Base-by-base conservation (phyloP, 53 echinoderm and acorn worm genomes). In the Arbacia lixula region DNA sequence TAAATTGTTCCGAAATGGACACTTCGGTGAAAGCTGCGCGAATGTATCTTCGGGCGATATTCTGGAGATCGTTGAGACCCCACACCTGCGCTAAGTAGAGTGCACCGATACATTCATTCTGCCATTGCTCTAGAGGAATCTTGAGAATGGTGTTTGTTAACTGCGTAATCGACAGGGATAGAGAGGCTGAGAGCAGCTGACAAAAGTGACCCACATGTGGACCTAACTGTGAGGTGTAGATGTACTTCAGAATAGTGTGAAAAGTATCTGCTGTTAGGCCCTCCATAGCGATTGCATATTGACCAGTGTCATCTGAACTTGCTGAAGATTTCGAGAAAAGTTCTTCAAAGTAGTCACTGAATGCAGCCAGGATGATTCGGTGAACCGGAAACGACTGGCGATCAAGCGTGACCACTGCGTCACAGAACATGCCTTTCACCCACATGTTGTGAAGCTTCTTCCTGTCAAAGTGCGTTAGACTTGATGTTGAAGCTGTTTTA, bases 401-500 rank as follows among this genome's bases (percentile, higher is more conserved):
- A 14, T 60, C 84, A 0, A 78, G 79, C 20, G 20, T 53, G 51
- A 91, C 51, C 12, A 37, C 68, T 53, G 85, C 84, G 26, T 91
- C 88, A 12, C 91, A 91, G 43, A 91, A 84, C 74, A 76, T 91
- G 65, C 84, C 76, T 66, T 91, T 84, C 66, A 58, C 40, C 84
- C 87, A 91, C 66, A 91, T 37, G 60, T 83, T 68, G 62, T 84
- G 76, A 64, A 81, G 63, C 50, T 51, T 9, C 27, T 69, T 41
- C 24, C 43, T 69, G 1, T 69, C 41, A n/a, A n/a, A n/a, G n/a
- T n/a, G n/a, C n/a, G n/a, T n/a, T n/a, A n/a, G n/a, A n/a, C n/a
- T n/a, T n/a, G n/a, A n/a, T n/a, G n/a, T n/a, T n/a, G n/a, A n/a
- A n/a, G n/a, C n/a, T n/a, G n/a, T n/a, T n/a, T n/a, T n/a, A n/a